Percentiles rank a stretch among this genome's conserved stretches.
phyloP scores from a whole-genome alignment of 2,797 vertebrate genomes.

The Streptopelia turtur region DNA sequence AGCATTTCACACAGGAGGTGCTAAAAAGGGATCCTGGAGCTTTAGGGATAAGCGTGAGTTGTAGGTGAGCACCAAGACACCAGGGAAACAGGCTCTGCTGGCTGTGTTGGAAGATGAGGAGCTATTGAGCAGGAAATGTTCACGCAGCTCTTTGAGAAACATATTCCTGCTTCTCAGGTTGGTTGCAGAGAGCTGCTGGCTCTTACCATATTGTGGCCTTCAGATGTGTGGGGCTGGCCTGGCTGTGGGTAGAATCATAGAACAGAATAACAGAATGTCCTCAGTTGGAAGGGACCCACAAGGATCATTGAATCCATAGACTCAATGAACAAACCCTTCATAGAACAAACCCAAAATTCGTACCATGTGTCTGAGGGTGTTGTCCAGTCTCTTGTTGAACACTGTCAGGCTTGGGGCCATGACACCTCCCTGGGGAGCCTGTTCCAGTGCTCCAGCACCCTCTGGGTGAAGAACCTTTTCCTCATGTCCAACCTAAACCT shows the following conservation, averaged over 20 bases:
- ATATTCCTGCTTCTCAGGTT: neutral
- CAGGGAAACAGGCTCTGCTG: neutral
- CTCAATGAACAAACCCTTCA: too few relatives aligned
- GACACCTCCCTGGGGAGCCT: too few relatives aligned
- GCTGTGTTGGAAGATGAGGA: neutral
- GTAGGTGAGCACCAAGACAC: neutral
- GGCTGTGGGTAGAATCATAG: neutral
- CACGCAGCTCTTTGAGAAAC: neutral
- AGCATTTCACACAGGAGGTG: neutral
- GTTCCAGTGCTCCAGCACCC: too few relatives aligned
- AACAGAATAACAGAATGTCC: too few relatives aligned
- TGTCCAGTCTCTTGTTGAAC: too few relatives aligned
- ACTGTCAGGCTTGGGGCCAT: too few relatives aligned
- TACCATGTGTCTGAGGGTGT: too few relatives aligned
- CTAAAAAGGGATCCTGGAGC: neutral
- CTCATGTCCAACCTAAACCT: too few relatives aligned
- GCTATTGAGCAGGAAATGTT: neutral
- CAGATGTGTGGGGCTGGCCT: neutral
- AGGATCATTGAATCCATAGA: too few relatives aligned
- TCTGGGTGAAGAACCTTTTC: too few relatives aligned
- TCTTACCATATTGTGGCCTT: neutral
- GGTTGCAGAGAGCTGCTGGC: neutral
- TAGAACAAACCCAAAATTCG: too few relatives aligned
- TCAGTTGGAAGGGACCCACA: too few relatives aligned
- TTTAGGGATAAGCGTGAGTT: neutral